These are phyloP conservation scores for Myotis myotis DNA, from an alignment of 2,797 vertebrate genomes.

Conservation along the genomic window DNA sequence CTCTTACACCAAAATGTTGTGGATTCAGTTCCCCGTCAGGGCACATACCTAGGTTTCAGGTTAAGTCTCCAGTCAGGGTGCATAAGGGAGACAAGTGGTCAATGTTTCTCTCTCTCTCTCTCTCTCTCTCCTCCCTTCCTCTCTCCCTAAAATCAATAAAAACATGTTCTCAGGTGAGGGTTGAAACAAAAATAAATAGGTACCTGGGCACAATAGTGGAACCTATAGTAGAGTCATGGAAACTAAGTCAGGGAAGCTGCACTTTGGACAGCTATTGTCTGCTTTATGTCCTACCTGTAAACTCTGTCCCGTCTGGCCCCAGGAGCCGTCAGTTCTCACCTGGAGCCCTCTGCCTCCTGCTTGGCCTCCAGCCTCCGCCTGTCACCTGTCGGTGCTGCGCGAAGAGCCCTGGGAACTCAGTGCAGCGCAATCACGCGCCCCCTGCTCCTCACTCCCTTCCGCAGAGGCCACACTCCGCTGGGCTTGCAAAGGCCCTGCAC, in stretches of 20 bases:
- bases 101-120: neutral
- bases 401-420: neutral
- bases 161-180: neutral
- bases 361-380: neutral
- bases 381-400: neutral
- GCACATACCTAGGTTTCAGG: neutral
- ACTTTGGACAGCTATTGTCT: neutral
- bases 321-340: neutral
- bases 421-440: neutral
- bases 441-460: neutral
- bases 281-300: neutral
- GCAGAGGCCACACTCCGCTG: neutral
- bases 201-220: neutral
- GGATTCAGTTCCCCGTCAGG: neutral
- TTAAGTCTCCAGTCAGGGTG: neutral
- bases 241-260: neutral
- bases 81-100: neutral
- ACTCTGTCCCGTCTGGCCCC: neutral
- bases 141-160: neutral
- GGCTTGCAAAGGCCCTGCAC: neutral
- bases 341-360: neutral
- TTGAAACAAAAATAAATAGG: neutral
- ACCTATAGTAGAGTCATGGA: neutral
- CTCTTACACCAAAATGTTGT: neutral
- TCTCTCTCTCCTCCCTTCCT: neutral